These are phyloP conservation scores for Homalodisca vitripennis DNA, from an alignment of 1,140 invertebrate species.

Conservation along the genomic window DNA sequence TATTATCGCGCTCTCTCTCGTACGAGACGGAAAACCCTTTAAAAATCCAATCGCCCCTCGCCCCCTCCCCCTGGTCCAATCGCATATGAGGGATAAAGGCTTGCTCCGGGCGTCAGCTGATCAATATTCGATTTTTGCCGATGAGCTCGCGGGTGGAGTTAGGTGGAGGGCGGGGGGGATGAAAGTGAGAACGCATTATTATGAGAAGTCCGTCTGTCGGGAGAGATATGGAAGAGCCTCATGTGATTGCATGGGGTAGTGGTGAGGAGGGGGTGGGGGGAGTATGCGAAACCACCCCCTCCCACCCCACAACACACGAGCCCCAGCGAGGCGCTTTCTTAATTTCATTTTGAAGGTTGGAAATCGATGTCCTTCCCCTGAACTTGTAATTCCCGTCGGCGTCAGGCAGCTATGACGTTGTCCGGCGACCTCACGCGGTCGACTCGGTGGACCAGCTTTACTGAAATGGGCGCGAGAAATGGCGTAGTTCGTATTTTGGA, in stretches of 20 bases:
- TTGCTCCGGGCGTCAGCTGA: conserved; percentile 17
- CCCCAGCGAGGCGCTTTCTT: conserved; percentile 11
- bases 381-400: too few species aligned
- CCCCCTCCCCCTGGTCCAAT: conserved; percentile 4
- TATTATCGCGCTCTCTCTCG: background rate
- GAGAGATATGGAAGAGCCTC: conserved; percentile 11
- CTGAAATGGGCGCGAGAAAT: too few species aligned
- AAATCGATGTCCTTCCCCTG: conserved; percentile 24
- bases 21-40: conserved; percentile 16
- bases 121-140: conserved; percentile 32
- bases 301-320: background rate
- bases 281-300: background rate
- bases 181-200: conserved; percentile 30
- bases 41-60: conserved; percentile 7
- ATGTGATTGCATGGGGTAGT: background rate
- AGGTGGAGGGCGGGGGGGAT: background rate
- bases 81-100: conserved; percentile 24
- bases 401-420: too few species aligned
- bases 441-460: too few species aligned
- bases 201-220: conserved; percentile 25
- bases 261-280: background rate
- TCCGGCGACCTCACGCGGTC: too few species aligned
- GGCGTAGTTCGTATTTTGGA: too few species aligned
- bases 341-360: conserved; percentile 23
- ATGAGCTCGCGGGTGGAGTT: background rate